Evolutionary conservation across 92 coral and sea anemone species (phyloP).

Genomic region (Phenganax subtilis): DNA sequence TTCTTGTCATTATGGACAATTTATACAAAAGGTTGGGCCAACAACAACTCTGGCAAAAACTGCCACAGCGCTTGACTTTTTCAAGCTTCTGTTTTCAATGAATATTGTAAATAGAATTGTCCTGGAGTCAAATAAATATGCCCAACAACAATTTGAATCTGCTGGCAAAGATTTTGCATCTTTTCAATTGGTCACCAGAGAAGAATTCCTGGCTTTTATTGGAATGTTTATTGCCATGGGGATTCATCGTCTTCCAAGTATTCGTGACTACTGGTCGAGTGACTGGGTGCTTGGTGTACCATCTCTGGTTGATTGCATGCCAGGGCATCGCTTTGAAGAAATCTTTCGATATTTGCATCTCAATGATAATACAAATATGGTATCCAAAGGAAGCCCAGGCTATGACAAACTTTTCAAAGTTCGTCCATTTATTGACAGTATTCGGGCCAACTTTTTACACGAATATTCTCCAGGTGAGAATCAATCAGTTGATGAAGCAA

Average conservation of each 20-base stretch:
- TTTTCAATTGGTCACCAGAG: neutral
- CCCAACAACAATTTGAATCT: neutral
- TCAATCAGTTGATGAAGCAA: too few species aligned
- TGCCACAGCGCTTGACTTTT: neutral
- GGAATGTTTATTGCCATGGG: neutral
- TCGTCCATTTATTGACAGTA: too few species aligned
- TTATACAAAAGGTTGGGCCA: neutral
- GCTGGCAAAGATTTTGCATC: neutral
- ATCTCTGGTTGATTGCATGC: too few species aligned
- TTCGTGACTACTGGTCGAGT: neutral
- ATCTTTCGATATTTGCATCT: too few species aligned
- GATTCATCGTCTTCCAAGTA: neutral
- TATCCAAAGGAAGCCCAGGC: too few species aligned
- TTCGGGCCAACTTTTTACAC: too few species aligned
- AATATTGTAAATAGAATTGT: neutral
- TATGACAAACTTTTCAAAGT: too few species aligned
- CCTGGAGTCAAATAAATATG: neutral
- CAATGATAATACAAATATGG: too few species aligned
- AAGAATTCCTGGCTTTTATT: neutral
- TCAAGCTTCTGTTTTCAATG: neutral
- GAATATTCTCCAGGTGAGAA: too few species aligned
- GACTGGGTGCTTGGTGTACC: too few species aligned
- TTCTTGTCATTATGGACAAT: neutral
- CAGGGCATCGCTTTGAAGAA: too few species aligned
- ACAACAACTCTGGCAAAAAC: neutral